Evolutionary conservation across 2,113 vertebrate species (phyloP), one percentile per base, ranked within the genome.

Genomic region (Catharus bicknelli): DNA sequence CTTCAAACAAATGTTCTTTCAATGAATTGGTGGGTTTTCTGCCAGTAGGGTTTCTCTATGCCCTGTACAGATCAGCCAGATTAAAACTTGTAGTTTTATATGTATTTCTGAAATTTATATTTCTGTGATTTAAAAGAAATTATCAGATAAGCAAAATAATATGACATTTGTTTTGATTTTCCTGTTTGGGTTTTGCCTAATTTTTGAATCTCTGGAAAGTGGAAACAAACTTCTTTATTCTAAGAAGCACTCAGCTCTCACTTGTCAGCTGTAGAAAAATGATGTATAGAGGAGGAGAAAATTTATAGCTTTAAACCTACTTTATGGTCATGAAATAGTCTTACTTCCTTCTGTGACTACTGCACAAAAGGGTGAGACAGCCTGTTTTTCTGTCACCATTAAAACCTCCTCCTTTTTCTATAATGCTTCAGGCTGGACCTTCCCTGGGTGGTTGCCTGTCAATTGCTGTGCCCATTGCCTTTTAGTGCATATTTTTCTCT

Each of bases 181-280:
- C 10, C 27, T 64, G 5, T 45, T 40, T 53, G 30, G n/a, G 10
- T 14, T 76, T 86, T 80, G 25, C 7, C 9, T 2, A 9, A 3
- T 51, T 66, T n/a, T 66, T 20, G 29, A 42, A 55, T n/a, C 23
- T 58, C 20, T 77, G 32, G 29, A 70, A 63, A 55, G 6, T 21
- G 20, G 4, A 20, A 88, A 15, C 14, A 70, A 77, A 29, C 3
- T 47, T 59, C 9, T 2, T 63, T 64, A n/a, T 19, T 83, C 16
- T 68, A 38, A 87, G 57, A 19, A 1, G 1, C 4, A 4, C 42
- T 64, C 2, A 0, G 11, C 3, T 73, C 20, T 42, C 5, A 7
- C 34, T 12, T 90, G 80, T 61, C 48, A 50, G 8, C 2, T 42
- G 8, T 8, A 22, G 19, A 62, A 90, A 70, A 64, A 59, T 27